Conservation (phyloP, 37 sponge, comb jelly and placozoan genomes). For the Chondrilla cf. caribensis region DNA sequence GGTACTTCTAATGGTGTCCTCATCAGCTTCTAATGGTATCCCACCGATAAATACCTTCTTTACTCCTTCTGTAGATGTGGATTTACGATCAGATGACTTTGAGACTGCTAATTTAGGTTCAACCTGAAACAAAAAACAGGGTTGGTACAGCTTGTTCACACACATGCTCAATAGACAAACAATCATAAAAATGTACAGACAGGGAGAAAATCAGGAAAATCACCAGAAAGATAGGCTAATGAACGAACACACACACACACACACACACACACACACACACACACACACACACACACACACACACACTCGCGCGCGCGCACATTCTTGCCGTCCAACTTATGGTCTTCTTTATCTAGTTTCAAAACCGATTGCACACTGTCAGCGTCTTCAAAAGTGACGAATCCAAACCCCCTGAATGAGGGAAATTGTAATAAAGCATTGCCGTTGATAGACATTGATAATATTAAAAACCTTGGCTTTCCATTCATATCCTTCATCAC, state of each 20-base stretch:
- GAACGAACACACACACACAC: not conserved
- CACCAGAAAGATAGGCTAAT: not conserved
- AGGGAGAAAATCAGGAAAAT: not conserved
- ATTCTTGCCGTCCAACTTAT: no score
- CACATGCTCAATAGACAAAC: not conserved
- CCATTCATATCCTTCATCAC: not conserved
- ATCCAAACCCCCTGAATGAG: conserved; percentile 73
- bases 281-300: no score
- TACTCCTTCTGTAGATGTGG: no score
- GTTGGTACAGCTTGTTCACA: no score
- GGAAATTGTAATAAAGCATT: no score
- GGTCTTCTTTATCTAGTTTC: no score
- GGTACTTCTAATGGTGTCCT: conserved; percentile 31
- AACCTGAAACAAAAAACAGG: conserved; percentile 31
- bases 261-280: not conserved
- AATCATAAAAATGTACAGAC: no score
- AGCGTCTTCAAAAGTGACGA: conserved; percentile 59
- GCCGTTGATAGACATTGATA: not conserved
- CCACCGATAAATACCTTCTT: conserved; percentile 75
- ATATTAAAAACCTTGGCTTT: not conserved
- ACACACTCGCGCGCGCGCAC: no score
- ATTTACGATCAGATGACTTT: not conserved
- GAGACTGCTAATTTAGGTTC: conserved; percentile 56
- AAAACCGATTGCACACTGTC: no score
- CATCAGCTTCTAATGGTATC: conserved; percentile 33